Percentiles rank a stretch among this genome's conserved stretches.
Conservation (phyloP, 2,113 vertebrate species). For the Thalassoma bifasciatum region DNA sequence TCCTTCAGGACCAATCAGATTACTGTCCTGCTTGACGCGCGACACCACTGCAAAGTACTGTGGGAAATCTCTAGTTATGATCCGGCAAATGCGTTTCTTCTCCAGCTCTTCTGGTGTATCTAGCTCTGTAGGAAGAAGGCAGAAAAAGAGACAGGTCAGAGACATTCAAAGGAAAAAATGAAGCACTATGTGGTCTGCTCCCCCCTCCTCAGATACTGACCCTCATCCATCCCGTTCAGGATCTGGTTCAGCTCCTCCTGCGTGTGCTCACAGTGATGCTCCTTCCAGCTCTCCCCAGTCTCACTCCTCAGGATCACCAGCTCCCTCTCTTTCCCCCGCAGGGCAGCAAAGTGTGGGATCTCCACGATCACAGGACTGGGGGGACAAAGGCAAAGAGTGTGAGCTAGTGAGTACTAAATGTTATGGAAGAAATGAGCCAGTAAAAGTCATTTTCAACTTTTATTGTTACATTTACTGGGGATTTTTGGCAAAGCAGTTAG, state of each 20-base stretch:
- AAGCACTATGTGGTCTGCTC: no score
- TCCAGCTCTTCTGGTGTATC: constrained; percentile 94
- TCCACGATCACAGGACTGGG: constrained; percentile 97
- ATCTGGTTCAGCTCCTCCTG: constrained; percentile 97
- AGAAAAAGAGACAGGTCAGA: neutral
- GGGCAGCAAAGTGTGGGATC: constrained; percentile 97
- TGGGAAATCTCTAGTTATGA: constrained; percentile 97
- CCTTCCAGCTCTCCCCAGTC: constrained; percentile 97
- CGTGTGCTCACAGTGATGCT: constrained; percentile 95
- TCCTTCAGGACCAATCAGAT: constrained; percentile 97
- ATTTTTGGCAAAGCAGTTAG: no score
- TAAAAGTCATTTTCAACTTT: no score
- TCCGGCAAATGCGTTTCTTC: constrained; percentile 94
- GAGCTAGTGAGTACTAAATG: neutral
- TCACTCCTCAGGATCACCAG: constrained; percentile 97
- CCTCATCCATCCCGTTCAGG: constrained; percentile 97
- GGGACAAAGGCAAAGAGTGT: neutral
- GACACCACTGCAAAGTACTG: constrained; percentile 99
- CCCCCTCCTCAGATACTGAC: constrained; percentile 70
- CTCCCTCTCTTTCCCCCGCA: constrained; percentile 94
- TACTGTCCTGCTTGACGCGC: constrained; percentile 95
- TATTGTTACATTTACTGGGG: no score
- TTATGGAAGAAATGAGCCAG: neutral
- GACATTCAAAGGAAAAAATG: fast-evolving
- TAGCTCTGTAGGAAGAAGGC: constrained; percentile 81